phyloP scores from a whole-genome alignment of 2,888 invertebrate species.

The Nebria brevicollis region DNA sequence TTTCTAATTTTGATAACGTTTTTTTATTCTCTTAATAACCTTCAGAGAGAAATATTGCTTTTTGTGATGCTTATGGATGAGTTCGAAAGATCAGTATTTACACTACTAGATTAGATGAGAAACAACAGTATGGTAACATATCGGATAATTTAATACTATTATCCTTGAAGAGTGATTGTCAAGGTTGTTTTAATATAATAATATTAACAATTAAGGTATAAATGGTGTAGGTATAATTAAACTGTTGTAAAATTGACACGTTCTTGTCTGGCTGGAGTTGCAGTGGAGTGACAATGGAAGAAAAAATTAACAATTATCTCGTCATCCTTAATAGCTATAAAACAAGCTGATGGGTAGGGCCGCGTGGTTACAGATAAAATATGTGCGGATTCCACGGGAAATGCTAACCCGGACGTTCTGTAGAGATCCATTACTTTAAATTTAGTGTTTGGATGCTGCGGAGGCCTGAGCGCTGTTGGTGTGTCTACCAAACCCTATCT shows the following conservation, averaged over 20 bases:
- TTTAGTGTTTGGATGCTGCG: background rate
- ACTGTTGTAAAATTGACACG: background rate
- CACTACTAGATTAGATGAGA: too few species aligned
- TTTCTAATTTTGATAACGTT: too few species aligned
- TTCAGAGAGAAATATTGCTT: too few species aligned
- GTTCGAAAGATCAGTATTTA: too few species aligned
- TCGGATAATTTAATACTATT: background rate
- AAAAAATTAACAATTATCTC: background rate
- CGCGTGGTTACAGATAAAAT: constrained; percentile 12
- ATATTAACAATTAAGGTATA: background rate
- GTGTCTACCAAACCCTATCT: background rate
- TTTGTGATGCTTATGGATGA: too few species aligned
- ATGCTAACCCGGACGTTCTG: constrained; percentile 1
- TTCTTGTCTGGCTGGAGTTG: background rate
- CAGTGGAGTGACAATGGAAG: background rate
- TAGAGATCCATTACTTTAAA: background rate
- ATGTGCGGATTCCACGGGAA: constrained; percentile 18
- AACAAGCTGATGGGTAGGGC: background rate
- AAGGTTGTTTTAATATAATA: background rate
- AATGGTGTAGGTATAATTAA: background rate
- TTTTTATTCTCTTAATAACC: too few species aligned
- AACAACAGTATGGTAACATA: too few species aligned
- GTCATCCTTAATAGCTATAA: background rate
- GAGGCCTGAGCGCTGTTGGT: background rate
- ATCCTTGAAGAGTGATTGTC: background rate